phyloP scores from a whole-genome alignment of 2,797 vertebrate genomes.

The Tapirus indicus region DNA sequence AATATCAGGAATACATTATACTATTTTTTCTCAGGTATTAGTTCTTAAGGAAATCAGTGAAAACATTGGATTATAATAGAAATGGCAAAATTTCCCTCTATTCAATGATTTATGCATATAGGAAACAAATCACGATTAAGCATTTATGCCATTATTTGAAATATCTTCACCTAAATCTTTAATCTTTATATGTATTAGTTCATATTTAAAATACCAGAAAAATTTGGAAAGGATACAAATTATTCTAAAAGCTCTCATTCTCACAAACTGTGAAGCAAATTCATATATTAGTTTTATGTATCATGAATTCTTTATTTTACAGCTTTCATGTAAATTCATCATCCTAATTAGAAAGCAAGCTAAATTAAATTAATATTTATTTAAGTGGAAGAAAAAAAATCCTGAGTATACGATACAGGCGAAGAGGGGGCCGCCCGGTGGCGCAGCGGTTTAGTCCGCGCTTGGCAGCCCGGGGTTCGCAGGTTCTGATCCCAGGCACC shows the following conservation, averaged over 20 bases:
- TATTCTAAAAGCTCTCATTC: background rate
- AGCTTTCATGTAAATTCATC: background rate
- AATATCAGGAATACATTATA: background rate
- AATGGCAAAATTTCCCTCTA: background rate
- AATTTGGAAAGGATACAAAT: background rate
- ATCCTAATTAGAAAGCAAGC: background rate
- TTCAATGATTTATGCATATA: background rate
- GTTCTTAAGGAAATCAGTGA: background rate
- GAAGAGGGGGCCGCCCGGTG: background rate
- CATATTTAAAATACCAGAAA: background rate
- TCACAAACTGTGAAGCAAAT: background rate
- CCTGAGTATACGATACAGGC: background rate
- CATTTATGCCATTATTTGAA: background rate
- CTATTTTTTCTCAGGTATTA: background rate
- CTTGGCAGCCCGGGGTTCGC: too few species aligned
- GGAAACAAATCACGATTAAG: background rate
- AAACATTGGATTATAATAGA: background rate
- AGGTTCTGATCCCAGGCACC: too few species aligned
- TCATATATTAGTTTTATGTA: background rate
- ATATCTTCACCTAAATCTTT: background rate
- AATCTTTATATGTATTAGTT: background rate
- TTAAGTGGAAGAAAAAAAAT: background rate
- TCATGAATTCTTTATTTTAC: background rate
- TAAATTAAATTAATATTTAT: background rate
- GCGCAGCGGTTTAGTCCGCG: too few species aligned